A percentile compares a stretch with the other conserved stretches of the same genome.
These are phyloP conservation scores for Zaprionus vittiger DNA, from an alignment of 1,140 invertebrate genomes.

Conservation along the genomic window DNA sequence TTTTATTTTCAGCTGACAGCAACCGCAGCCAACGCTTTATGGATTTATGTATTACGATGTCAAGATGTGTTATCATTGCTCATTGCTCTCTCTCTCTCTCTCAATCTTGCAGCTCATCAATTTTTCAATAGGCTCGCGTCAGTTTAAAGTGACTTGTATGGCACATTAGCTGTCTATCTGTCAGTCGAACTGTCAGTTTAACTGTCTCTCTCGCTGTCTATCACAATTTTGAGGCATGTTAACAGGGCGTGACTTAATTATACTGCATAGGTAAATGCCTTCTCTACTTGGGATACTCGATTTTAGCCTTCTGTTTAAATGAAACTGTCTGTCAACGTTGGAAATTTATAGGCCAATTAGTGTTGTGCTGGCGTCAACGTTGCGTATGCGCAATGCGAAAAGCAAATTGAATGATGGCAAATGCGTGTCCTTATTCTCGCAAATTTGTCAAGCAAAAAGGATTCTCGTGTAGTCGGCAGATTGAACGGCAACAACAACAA, in stretches of 20 bases:
- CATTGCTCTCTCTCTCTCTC: not conserved
- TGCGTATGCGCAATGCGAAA: conserved; percentile 57
- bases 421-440: conserved; percentile 42
- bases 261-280: not conserved
- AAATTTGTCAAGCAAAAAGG: conserved; percentile 63
- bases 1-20: conserved; percentile 37
- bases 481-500: not conserved
- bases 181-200: not conserved
- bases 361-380: conserved; percentile 17
- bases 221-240: conserved; percentile 25
- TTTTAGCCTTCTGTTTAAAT: not conserved
- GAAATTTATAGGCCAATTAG: conserved; percentile 70
- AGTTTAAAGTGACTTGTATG: conserved; percentile 54
- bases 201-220: conserved; percentile 14
- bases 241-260: conserved; percentile 43
- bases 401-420: conserved; percentile 65
- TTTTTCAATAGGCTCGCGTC: conserved; percentile 57
- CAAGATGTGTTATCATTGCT: conserved; percentile 33
- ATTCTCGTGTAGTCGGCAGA: conserved; percentile 60
- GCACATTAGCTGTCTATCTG: conserved; percentile 44
- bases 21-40: conserved; percentile 5
- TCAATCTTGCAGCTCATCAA: conserved; percentile 51
- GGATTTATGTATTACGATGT: conserved; percentile 44
- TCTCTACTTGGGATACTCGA: too few relatives aligned
- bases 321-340: conserved; percentile 17